Evolutionary conservation across 2,113 vertebrate genomes (phyloP).

Genomic region (Sialia sialis): DNA sequence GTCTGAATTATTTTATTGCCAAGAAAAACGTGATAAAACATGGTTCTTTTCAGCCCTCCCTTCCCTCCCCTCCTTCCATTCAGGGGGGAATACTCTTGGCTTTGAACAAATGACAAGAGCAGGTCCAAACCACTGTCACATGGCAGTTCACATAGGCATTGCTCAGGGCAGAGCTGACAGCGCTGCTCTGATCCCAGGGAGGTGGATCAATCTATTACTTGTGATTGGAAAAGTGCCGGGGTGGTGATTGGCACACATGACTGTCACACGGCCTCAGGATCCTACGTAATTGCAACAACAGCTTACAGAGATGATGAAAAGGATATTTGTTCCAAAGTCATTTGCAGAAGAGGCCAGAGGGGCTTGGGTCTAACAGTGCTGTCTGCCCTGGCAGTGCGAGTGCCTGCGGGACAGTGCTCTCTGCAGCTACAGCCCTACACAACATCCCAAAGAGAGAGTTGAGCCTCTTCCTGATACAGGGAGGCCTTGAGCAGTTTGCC

Average conservation of each 20-base stretch:
- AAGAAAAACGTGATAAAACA: background rate
- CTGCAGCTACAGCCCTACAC: background rate
- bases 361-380: background rate
- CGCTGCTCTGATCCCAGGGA: accelerated
- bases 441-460: background rate
- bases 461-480: background rate
- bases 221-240: background rate
- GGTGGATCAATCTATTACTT: background rate
- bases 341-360: background rate
- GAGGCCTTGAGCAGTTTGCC: background rate
- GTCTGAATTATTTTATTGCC: background rate
- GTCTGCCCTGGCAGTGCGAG: accelerated
- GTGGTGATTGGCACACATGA: background rate
- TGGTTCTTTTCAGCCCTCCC: background rate
- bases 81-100: background rate
- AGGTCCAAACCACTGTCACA: background rate
- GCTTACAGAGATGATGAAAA: background rate
- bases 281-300: background rate
- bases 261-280: background rate
- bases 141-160: background rate
- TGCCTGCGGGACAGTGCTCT: accelerated
- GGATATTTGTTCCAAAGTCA: background rate
- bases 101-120: background rate
- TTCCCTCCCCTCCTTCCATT: background rate
- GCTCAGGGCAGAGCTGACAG: background rate